Percentiles rank a stretch among this genome's conserved stretches.
Conservation (phyloP, 1,140 invertebrate genomes). For the Sinonovacula constricta region DNA sequence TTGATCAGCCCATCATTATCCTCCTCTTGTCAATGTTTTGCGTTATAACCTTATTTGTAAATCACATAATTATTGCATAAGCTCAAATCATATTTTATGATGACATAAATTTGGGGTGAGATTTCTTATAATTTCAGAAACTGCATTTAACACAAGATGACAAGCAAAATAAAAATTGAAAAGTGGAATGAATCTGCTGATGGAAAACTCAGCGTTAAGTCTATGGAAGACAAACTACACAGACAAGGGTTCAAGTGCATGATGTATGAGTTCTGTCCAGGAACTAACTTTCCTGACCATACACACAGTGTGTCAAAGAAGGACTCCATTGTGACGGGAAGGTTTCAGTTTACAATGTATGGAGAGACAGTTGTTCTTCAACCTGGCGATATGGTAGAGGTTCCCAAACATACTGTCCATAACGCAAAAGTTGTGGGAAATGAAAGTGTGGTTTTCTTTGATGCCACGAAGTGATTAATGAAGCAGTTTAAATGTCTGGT, state of each 20-base stretch:
- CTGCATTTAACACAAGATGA: conserved; percentile 44
- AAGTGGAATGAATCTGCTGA: conserved; percentile 70
- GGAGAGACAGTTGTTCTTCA: conserved; percentile 69
- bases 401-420: conserved; percentile 71
- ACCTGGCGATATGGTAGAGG: conserved; percentile 75
- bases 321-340: conserved; percentile 70
- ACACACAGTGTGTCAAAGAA: conserved; percentile 72
- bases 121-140: too few species aligned
- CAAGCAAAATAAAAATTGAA: conserved; percentile 64
- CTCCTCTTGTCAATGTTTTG: too few species aligned
- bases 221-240: conserved; percentile 71
- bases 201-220: conserved; percentile 64
- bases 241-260: conserved; percentile 69
- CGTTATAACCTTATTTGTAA: too few species aligned
- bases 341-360: conserved; percentile 71
- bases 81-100: too few species aligned
- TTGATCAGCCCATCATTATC: too few species aligned
- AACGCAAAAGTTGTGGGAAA: conserved; percentile 72
- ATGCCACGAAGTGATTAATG: conserved; percentile 66
- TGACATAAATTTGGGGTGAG: too few species aligned
- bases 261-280: conserved; percentile 67
- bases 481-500: too few species aligned
- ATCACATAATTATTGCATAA: too few species aligned
- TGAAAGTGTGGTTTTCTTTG: conserved; percentile 70
- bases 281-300: conserved; percentile 74